Base-by-base conservation (phyloP, 2,888 invertebrate species). In the Carpatolechia fugitivella region DNA sequence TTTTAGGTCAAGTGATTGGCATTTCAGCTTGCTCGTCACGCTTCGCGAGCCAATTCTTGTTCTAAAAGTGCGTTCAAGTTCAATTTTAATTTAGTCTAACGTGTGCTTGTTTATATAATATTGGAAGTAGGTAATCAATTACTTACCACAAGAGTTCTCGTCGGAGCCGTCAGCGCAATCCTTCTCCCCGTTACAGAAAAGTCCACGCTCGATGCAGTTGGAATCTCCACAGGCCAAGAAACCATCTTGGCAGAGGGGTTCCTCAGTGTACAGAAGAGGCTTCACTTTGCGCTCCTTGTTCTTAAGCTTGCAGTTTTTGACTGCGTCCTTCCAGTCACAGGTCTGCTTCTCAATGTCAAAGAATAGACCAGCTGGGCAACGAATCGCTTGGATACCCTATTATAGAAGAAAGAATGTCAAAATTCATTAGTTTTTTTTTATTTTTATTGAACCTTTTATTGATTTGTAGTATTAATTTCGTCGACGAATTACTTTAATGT, bases 331-430 rank as follows among this genome's bases (percentile, higher is more conserved):
- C 97, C 97, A 98, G 80, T 97, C 97, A 76, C 97, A 98, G 1
- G 97, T 97, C 86, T 98, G 97, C 82, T 97, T 97, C 80, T 97
- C 97, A 75, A 97, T 97, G 82, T 98, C 97, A 87, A 98, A 98
- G 87, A 92, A 97, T 68, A 98, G 90, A 85, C 97, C 97, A 55
- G 97, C 96, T 40, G 97, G 97, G 79, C 97, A 97, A 82, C 97
- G 94, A 75, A 97, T 96, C 29, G 97, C 97, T 93, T 97, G 97
- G 51, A 97, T 93, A 76, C 97, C 97, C 95, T 96, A 85, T 63
- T 82, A 59, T 48, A 59, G 58, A 62, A 80, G 54, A 54, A 57
- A 62, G 7, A 30, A 31, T 24, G 20, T 29, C 1, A 4, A 13
- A 11, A 41, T 29, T 24, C 24, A 24, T 24, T 24, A 24, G 24